Percentiles rank a stretch among this genome's conserved stretches.
Conservation (phyloP, 2,888 invertebrate species). For the Corythucha ciliata region DNA sequence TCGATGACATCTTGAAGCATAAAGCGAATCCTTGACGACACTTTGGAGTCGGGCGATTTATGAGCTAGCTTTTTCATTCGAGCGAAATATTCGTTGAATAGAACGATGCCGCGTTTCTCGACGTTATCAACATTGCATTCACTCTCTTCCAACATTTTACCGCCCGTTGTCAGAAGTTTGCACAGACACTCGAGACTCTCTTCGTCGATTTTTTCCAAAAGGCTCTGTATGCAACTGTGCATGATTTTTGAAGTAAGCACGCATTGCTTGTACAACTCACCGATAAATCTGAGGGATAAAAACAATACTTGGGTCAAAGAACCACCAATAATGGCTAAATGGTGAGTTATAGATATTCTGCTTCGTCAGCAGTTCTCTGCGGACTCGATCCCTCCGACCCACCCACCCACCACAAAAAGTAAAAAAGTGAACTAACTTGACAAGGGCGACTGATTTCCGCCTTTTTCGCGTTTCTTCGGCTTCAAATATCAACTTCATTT, state of each 20-base stretch:
- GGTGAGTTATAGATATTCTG: neutral
- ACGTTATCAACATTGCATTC: no score
- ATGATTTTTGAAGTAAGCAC: slow-evolving; percentile 85
- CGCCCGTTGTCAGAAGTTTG: slow-evolving; percentile 81
- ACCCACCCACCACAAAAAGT: neutral
- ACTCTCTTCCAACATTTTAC: slow-evolving; percentile 69
- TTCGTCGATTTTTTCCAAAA: slow-evolving; percentile 70
- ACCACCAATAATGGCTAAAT: neutral
- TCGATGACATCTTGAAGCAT: slow-evolving; percentile 91
- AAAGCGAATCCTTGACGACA: slow-evolving; percentile 52
- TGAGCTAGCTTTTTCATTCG: slow-evolving; percentile 56
- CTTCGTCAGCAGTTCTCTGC: no score
- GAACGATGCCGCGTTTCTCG: no score
- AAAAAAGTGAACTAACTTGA: slow-evolving; percentile 53
- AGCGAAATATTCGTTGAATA: slow-evolving; percentile 33
- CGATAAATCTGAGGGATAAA: slow-evolving; percentile 48
- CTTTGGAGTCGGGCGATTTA: slow-evolving; percentile 36
- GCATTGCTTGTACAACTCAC: slow-evolving; percentile 83
- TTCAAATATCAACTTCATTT: slow-evolving; percentile 56
- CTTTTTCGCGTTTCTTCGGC: slow-evolving; percentile 70
- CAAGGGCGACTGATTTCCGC: slow-evolving; percentile 80
- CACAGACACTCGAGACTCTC: slow-evolving; percentile 90
- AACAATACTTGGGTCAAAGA: no score
- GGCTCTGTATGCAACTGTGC: slow-evolving; percentile 67
- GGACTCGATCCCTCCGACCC: neutral